phyloP scores from a whole-genome alignment of 2,113 vertebrate genomes.

The Strix aluco region DNA sequence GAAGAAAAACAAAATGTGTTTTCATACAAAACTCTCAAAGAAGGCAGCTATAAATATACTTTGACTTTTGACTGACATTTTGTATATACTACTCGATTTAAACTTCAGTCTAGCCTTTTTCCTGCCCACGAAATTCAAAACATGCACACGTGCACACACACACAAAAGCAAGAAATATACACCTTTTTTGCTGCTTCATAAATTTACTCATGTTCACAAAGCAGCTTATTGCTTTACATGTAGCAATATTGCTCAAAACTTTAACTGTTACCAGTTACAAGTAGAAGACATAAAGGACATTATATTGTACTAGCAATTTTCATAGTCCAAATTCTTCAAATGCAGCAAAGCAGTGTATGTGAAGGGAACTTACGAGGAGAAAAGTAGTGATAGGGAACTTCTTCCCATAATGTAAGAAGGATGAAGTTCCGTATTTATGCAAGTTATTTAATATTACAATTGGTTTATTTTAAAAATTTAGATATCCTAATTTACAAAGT shows the following conservation, averaged over 20 bases:
- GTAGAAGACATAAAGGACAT: neutral
- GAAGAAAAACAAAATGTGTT: neutral
- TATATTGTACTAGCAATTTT: neutral
- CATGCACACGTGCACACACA: fast-evolving
- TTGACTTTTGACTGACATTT: neutral
- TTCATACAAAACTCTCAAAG: neutral
- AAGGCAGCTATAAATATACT: neutral
- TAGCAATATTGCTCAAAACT: neutral
- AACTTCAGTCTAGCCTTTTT: neutral
- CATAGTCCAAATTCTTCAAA: neutral
- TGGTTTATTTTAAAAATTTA: neutral
- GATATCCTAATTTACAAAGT: neutral
- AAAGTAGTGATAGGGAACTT: neutral
- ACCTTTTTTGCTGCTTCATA: neutral
- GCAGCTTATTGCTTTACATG: neutral
- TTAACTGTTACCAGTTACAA: neutral
- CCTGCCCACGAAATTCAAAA: neutral
- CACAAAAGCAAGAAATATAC: neutral
- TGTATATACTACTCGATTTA: neutral
- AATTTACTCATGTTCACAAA: neutral
- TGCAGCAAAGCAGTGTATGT: neutral
- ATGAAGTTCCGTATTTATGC: neutral
- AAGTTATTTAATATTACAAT: neutral
- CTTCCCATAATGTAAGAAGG: neutral
- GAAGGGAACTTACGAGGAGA: neutral